phyloP scores from a whole-genome alignment of 2,888 invertebrate genomes.

The Parnassius glacialis region DNA sequence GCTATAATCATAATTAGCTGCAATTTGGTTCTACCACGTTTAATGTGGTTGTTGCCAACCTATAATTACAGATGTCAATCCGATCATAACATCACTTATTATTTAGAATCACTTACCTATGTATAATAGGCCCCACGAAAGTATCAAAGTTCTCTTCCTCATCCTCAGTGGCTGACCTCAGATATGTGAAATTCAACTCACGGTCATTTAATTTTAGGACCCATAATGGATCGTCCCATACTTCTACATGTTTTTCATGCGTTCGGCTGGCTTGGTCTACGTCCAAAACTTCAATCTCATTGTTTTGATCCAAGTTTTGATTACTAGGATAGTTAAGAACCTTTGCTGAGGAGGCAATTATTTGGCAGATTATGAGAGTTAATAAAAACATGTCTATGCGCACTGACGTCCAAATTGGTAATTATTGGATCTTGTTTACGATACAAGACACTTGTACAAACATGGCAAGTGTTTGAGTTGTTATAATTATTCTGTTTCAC shows the following conservation, averaged over 20 bases:
- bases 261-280: neutral
- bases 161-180: conserved; percentile 36
- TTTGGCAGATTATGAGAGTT: conserved; percentile 4
- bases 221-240: conserved; percentile 40
- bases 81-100: no score
- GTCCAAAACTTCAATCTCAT: neutral
- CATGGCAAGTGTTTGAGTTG: neutral
- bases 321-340: conserved; percentile 10
- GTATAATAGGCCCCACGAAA: conserved; percentile 34
- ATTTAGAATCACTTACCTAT: conserved; percentile 10
- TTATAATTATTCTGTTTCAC: no score
- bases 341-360: conserved; percentile 5
- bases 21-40: no score
- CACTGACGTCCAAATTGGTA: conserved; percentile 3
- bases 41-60: no score
- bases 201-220: conserved; percentile 42
- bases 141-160: conserved; percentile 42
- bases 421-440: conserved; percentile 17
- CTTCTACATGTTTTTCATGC: conserved; percentile 1
- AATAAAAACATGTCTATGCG: conserved; percentile 15
- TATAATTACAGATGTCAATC: no score
- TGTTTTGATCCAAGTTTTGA: conserved; percentile 7
- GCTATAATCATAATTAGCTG: no score
- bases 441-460: conserved; percentile 12
- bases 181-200: conserved; percentile 35